Evolutionary conservation across 1,140 invertebrate genomes (phyloP).

Genomic region (Colletes latitarsis): DNA sequence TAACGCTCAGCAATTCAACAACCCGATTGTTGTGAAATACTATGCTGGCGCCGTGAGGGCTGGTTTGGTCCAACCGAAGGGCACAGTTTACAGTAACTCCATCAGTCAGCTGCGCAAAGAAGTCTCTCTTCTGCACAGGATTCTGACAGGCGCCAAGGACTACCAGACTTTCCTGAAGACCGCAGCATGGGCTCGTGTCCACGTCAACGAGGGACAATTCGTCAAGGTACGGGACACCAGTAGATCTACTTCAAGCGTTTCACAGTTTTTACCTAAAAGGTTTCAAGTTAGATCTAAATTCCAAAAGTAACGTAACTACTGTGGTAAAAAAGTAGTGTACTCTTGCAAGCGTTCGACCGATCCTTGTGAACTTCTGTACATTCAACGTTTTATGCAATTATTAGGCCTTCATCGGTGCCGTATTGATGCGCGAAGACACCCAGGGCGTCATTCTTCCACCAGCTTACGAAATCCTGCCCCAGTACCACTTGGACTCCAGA

Average conservation of each 20-base stretch:
- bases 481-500: constrained; percentile 79
- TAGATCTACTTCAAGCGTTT: too few species aligned
- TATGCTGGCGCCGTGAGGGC: constrained; percentile 68
- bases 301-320: too few species aligned
- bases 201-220: constrained; percentile 79
- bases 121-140: constrained; percentile 69
- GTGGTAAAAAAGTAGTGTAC: too few species aligned
- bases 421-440: constrained; percentile 77
- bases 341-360: too few species aligned
- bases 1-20: constrained; percentile 67
- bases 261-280: too few species aligned
- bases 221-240: constrained; percentile 60
- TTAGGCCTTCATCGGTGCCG: constrained; percentile 75
- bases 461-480: constrained; percentile 81
- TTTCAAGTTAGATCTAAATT: too few species aligned
- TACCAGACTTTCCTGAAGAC: constrained; percentile 77
- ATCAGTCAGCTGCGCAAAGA: constrained; percentile 75
- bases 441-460: constrained; percentile 78
- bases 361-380: too few species aligned
- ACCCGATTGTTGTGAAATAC: constrained; percentile 72
- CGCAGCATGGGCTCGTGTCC: constrained; percentile 77
- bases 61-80: constrained; percentile 73
- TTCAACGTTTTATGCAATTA: neutral
- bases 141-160: constrained; percentile 80
- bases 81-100: constrained; percentile 68